phyloP scores from a whole-genome alignment of 2,797 vertebrate species.

The Pogonophryne albipinna region DNA sequence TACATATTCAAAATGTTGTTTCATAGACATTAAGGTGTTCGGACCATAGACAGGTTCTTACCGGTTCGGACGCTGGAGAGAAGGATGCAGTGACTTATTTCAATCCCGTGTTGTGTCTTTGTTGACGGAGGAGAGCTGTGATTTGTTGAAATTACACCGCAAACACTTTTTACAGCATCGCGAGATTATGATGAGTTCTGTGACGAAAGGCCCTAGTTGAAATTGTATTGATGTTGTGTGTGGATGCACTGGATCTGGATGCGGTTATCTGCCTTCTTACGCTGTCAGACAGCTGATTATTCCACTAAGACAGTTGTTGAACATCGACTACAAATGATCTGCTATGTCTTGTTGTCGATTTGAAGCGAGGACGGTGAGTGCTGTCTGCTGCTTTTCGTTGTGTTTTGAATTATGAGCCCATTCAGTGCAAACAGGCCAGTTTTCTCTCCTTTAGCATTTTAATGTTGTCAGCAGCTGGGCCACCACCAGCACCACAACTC shows the following conservation, averaged over 20 bases:
- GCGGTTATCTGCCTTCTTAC: not conserved
- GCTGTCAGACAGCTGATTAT: not conserved
- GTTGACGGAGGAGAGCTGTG: slow-evolving; percentile 35
- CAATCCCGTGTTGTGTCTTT: slow-evolving; percentile 5
- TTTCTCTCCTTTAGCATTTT: not conserved
- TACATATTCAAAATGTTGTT: no score
- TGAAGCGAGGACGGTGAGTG: slow-evolving; percentile 72
- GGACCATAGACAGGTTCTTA: no score
- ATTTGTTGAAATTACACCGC: slow-evolving; percentile 57
- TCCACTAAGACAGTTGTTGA: slow-evolving; percentile 15
- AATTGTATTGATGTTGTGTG: slow-evolving; percentile 37
- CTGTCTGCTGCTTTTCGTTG: slow-evolving; percentile 9
- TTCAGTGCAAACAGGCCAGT: not conserved
- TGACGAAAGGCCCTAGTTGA: slow-evolving; percentile 35
- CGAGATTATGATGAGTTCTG: slow-evolving; percentile 60
- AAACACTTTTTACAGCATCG: slow-evolving; percentile 46
- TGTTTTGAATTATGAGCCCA: slow-evolving; percentile 9
- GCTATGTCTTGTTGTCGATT: slow-evolving; percentile 58
- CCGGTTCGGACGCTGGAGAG: not conserved
- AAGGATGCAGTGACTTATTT: not conserved
- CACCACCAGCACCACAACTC: slow-evolving; percentile 19
- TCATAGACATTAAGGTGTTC: not conserved
- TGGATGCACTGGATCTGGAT: slow-evolving; percentile 23
- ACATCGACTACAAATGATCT: slow-evolving; percentile 27
- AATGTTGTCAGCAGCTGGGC: slow-evolving; percentile 39